These are phyloP conservation scores for Gila orcuttii DNA, from an alignment of 2,113 vertebrate species.

Conservation along the genomic window DNA sequence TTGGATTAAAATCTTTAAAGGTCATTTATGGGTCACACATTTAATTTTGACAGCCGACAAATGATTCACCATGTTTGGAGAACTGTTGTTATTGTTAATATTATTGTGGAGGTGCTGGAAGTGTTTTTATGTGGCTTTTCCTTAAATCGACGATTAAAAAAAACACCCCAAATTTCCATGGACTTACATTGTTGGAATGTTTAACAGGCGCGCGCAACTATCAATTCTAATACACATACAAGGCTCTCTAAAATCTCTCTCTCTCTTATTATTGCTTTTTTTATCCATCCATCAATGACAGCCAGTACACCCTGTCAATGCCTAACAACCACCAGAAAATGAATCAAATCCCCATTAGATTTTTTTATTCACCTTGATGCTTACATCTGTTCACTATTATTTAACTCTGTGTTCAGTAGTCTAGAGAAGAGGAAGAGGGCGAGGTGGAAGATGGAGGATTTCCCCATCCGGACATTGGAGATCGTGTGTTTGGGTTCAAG, in stretches of 20 bases:
- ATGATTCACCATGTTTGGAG: not conserved
- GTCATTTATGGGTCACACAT: not conserved
- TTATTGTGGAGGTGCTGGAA: not conserved
- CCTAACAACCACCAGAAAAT: not conserved
- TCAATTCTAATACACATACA: not conserved
- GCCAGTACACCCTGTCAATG: too few species aligned
- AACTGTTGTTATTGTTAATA: not conserved
- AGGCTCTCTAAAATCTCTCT: not conserved
- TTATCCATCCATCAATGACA: too few species aligned
- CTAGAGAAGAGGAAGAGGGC: constrained; percentile 14
- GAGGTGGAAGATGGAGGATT: constrained; percentile 70
- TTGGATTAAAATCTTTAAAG: not conserved
- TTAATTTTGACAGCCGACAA: not conserved
- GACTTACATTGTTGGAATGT: not conserved
- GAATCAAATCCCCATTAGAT: not conserved
- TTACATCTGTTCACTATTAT: constrained; percentile 29
- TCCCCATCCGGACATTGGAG: constrained; percentile 68
- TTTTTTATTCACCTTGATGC: not conserved
- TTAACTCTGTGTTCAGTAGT: constrained; percentile 16
- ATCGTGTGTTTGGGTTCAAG: constrained; percentile 80
- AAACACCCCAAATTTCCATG: not conserved
- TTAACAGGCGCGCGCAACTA: not conserved
- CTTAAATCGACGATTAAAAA: not conserved
- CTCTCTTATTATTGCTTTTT: not conserved
- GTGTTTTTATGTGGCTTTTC: not conserved